Evolutionary conservation across 2,113 vertebrate species (phyloP).

Genomic region (Nanorana parkeri): DNA sequence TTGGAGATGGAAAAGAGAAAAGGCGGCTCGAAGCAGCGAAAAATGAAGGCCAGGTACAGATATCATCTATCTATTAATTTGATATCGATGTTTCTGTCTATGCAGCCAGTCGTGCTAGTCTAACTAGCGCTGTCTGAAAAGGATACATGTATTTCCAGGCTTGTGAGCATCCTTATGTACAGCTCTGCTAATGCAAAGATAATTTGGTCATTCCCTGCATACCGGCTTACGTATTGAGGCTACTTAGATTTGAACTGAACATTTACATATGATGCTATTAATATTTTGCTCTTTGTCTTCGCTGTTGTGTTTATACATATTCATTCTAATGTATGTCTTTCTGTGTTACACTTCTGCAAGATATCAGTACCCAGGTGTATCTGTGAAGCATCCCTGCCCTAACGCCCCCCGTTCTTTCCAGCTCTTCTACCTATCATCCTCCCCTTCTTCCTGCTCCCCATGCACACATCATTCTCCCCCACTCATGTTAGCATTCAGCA

Average conservation of each 20-base stretch:
- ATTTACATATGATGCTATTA: too few relatives aligned
- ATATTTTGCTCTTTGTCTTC: too few relatives aligned
- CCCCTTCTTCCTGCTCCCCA: background rate
- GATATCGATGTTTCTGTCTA: slow-evolving; percentile 24
- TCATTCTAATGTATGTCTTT: background rate
- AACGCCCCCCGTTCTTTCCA: too few relatives aligned
- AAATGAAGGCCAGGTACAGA: slow-evolving; percentile 57
- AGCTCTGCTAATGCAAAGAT: background rate
- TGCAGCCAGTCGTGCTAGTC: slow-evolving; percentile 1
- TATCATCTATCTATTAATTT: slow-evolving; percentile 40
- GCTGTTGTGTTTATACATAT: too few relatives aligned
- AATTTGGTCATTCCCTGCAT: too few relatives aligned
- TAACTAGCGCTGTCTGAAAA: slow-evolving; percentile 12
- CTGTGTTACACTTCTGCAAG: background rate
- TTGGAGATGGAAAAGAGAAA: slow-evolving; percentile 45
- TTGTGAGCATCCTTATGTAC: background rate
- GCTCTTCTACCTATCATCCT: background rate
- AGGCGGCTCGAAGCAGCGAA: slow-evolving; percentile 42
- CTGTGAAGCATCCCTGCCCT: background rate
- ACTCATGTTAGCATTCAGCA: slow-evolving; percentile 26
- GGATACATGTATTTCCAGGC: slow-evolving; percentile 2
- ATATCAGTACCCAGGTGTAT: background rate
- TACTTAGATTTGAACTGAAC: too few relatives aligned
- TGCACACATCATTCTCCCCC: background rate
- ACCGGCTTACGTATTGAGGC: too few relatives aligned